Evolutionary conservation across 2,888 invertebrate species (phyloP), one percentile per base, ranked within the genome.

Genomic region (Agrotis segetum): DNA sequence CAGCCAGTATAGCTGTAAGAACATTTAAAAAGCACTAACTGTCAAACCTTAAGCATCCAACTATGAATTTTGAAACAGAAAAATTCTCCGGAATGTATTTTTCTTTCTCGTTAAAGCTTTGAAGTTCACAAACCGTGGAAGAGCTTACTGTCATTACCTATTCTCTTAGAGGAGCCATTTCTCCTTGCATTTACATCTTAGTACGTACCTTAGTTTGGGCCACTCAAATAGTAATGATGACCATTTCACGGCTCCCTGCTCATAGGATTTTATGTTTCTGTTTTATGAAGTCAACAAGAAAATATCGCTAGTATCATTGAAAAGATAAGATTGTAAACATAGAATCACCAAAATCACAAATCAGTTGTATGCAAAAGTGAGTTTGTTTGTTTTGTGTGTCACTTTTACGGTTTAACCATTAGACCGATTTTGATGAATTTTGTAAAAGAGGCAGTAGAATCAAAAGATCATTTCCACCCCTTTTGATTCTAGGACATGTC

Each of bases 81-180:
- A 67, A 67, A n/a, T 14, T 40, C 46, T 53, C 16, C n/a, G 16
- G 19, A 55, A 24, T 47, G 7, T 34, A 55, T 68, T 67, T 34
- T 67, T 7, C 5, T 47, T 5, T 17, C 21, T 34, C n/a, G 17
- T 21, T 47, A 34, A 29, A 21, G 46, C 67, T 68, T 67, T 55
- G 67, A 34, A 16, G 46, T 47, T 40, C 21, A 34, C 55, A 40
- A 67, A 46, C 52, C 50, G 13, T 34, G 16, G 19, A 13, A 34
- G 46, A 53, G 68, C 34, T 55, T 21, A 53, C 53, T 67, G 21
- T n/a, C 67, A 47, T 68, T 67, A 68, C 21, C 7, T 47, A 47
- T 55, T 67, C 67, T 24, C 16, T 55, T 9, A 69, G 40, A 53
- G 24, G 17, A 68, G 40, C 46, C n/a, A 52, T 63, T 65, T 14